Evolutionary conservation across 2,113 vertebrate genomes (phyloP), one percentile per base, ranked within the genome.

Genomic region (Sander lucioperca): DNA sequence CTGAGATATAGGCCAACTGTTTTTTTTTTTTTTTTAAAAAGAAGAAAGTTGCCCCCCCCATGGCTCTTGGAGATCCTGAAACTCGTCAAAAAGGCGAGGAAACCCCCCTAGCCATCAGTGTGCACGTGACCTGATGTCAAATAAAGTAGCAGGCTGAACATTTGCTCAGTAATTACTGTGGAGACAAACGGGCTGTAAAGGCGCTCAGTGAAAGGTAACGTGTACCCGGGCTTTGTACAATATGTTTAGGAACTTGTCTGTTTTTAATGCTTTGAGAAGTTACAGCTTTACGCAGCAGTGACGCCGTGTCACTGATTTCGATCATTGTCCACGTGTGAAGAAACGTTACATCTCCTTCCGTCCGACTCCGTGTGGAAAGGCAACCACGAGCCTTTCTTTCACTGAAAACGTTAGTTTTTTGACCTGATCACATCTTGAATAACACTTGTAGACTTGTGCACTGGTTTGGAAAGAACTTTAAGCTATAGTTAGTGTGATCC

Each of bases 81-180:
- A 62, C 27, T 11, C 12, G 33, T 25, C 39, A n/a, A 45, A 70
- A n/a, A n/a, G 6, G 9, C 19, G 47, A 39, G 19, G 18, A 25
- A 11, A 43, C 25, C 54, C 43, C 54, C 33, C 6, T 0, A 21
- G 39, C 43, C 48, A 25, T 48, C 39, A 1, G 27, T 0, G 27
- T 1, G 15, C 91, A 91, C 77, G 92, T 92, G 92, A 91, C 54
- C 66, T 4, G 3, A 14, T 39, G 75, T 80, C 68, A 65, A 75
- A 68, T 21, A 59, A 51, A 54, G 48, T n/a, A 27, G 59, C 3
- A 2, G 48, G 15, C 53, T 27, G 30, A 10, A 11, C 2, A 43
- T 43, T 43, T 43, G 39, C 2, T 43, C 39, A 43, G 39, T 43
- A 43, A 43, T 43, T 43, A 43, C 39, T 19, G 21, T 2, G 0